Conservation (phyloP, 2,888 invertebrate species). For the Cheilosia grossa region DNA sequence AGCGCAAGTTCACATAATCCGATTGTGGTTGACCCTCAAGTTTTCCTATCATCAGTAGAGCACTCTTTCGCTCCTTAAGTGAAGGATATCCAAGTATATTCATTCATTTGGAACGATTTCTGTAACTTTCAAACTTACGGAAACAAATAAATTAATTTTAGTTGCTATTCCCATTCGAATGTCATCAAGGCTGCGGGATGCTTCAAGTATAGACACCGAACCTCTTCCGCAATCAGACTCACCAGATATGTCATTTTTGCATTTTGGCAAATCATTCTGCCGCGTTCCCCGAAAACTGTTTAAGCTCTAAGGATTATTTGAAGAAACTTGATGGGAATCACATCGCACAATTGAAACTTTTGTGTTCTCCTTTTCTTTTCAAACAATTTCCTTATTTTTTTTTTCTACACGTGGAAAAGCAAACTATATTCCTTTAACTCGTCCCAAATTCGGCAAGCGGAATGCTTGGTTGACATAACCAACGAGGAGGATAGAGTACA, state of each 20-base stretch:
- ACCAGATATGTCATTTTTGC: slow-evolving; percentile 51
- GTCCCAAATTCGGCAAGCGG: slow-evolving; percentile 27
- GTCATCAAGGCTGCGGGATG: slow-evolving; percentile 24
- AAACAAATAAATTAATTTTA: slow-evolving; percentile 18
- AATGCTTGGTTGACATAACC: slow-evolving; percentile 48
- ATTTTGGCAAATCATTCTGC: slow-evolving; percentile 35
- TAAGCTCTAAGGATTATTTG: slow-evolving; percentile 59
- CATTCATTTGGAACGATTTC: too few species aligned
- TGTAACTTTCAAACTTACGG: neutral
- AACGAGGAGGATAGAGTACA: slow-evolving; percentile 34
- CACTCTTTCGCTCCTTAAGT: too few species aligned
- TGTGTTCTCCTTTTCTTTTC: slow-evolving; percentile 29
- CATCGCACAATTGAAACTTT: slow-evolving; percentile 68
- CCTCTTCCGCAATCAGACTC: neutral
- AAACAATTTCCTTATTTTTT: neutral
- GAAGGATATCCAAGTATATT: too few species aligned
- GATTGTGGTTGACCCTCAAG: too few species aligned
- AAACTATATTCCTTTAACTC: slow-evolving; percentile 47
- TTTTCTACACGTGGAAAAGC: slow-evolving; percentile 5
- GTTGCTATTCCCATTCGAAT: slow-evolving; percentile 43
- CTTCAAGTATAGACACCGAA: neutral
- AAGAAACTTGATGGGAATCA: slow-evolving; percentile 66
- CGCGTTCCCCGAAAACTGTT: slow-evolving; percentile 22
- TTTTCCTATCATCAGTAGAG: too few species aligned
- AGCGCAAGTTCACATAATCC: too few species aligned